Evolutionary conservation across 2,113 vertebrate species (phyloP).

Genomic region (Elachura formosa): DNA sequence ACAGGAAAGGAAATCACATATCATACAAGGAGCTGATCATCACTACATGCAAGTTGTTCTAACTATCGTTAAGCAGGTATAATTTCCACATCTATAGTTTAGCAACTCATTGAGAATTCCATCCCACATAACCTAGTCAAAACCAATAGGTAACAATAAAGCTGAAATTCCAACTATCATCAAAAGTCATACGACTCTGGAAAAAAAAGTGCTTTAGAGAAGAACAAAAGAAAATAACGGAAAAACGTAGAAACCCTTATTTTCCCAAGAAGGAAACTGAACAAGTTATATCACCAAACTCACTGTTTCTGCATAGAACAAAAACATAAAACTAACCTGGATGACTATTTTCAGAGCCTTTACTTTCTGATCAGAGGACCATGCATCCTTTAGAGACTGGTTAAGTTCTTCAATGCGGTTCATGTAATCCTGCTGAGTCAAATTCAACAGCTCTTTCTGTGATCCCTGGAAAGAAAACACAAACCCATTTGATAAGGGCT

Average conservation of each 20-base stretch:
- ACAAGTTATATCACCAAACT: background rate
- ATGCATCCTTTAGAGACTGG: conserved; percentile 94
- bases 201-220: background rate
- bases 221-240: background rate
- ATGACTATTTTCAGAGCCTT: conserved; percentile 98
- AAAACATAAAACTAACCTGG: conserved; percentile 75
- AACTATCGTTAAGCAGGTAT: background rate
- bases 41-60: background rate
- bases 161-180: background rate
- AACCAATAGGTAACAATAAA: background rate
- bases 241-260: background rate
- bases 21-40: background rate
- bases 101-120: background rate
- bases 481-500: background rate
- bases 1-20: background rate
- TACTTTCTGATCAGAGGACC: conserved; percentile 97
- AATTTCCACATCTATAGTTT: background rate
- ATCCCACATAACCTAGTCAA: background rate
- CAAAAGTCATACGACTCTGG: background rate
- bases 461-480: conserved; percentile 79
- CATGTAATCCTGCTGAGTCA: conserved; percentile 96
- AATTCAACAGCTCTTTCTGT: conserved; percentile 91
- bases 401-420: conserved; percentile 96
- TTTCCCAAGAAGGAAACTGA: background rate
- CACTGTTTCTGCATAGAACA: background rate